phyloP scores from a whole-genome alignment of 2,797 vertebrate genomes.

The Paratrypauchen microcephalus region DNA sequence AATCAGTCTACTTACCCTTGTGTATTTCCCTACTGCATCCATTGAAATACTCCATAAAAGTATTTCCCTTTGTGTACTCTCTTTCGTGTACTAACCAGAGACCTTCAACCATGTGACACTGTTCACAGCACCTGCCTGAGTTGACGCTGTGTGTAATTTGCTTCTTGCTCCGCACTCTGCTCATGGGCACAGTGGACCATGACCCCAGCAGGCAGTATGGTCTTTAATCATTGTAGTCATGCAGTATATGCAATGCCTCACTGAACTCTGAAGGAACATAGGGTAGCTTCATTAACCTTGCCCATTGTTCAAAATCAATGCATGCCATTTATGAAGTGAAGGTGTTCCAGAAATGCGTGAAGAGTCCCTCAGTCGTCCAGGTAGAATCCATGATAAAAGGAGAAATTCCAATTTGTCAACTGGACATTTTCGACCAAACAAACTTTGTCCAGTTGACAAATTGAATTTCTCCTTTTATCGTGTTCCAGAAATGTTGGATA shows the following conservation, averaged over 20 bases:
- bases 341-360: too few species aligned
- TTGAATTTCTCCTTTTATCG: too few species aligned
- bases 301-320: neutral
- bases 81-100: slow-evolving; percentile 14
- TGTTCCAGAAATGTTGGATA: too few species aligned
- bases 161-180: slow-evolving; percentile 21
- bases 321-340: too few species aligned
- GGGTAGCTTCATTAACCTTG: slow-evolving; percentile 8
- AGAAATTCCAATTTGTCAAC: too few species aligned
- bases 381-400: too few species aligned
- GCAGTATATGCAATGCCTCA: slow-evolving; percentile 2
- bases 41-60: neutral
- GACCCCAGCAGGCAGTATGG: slow-evolving; percentile 18
- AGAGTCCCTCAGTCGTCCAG: too few species aligned
- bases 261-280: slow-evolving; percentile 12
- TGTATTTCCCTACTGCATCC: neutral
- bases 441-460: too few species aligned
- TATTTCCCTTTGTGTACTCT: neutral
- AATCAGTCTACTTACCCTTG: slow-evolving; percentile 25
- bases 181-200: slow-evolving; percentile 6
- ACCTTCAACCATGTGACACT: slow-evolving; percentile 13
- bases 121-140: slow-evolving; percentile 13
- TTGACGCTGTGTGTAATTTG: slow-evolving; percentile 8
- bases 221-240: slow-evolving; percentile 30
- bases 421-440: too few species aligned